These are phyloP conservation scores for Stenodera caucasica DNA, from an alignment of 2,888 invertebrate species.

Conservation along the genomic window DNA sequence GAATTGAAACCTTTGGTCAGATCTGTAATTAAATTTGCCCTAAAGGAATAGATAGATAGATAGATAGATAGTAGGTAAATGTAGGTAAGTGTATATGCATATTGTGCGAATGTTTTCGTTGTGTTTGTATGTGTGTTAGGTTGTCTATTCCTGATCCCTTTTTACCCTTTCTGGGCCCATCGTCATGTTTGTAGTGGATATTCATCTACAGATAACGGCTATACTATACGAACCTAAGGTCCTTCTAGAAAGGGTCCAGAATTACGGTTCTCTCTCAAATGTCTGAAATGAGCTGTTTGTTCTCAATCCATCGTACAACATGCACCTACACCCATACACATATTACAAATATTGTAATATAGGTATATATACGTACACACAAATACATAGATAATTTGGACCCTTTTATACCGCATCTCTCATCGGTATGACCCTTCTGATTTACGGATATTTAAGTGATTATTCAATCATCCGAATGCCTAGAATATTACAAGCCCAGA, in stretches of 20 bases:
- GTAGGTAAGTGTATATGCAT: not conserved
- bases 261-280: not conserved
- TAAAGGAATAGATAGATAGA: no score
- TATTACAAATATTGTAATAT: not conserved
- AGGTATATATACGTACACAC: not conserved
- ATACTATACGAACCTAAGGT: not conserved
- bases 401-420: slow-evolving; percentile 6
- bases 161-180: not conserved
- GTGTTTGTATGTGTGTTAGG: not conserved
- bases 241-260: not conserved
- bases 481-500: slow-evolving; percentile 22
- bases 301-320: slow-evolving; percentile 1
- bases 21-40: not conserved
- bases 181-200: slow-evolving; percentile 10
- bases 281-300: slow-evolving; percentile 2
- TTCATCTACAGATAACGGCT: slow-evolving; percentile 5
- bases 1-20: not conserved
- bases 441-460: slow-evolving; percentile 32
- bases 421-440: slow-evolving; percentile 24
- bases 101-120: not conserved
- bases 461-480: slow-evolving; percentile 30
- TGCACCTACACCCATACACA: not conserved
- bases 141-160: not conserved
- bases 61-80: no score
- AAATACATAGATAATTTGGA: not conserved